Base-by-base conservation (phyloP, 2,113 vertebrate species). In the Pimephales promelas region DNA sequence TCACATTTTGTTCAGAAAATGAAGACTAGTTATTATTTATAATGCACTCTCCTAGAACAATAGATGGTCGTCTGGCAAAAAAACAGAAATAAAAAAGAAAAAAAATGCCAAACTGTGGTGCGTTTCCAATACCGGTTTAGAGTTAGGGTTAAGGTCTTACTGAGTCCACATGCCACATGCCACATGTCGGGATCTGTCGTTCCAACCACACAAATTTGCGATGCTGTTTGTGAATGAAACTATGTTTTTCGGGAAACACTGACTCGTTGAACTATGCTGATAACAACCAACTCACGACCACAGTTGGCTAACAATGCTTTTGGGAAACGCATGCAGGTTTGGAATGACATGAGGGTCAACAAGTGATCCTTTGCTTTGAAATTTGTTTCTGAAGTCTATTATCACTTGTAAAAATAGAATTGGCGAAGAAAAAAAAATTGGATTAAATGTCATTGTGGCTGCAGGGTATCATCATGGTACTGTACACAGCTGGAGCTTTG, bases 401-500 rank as follows among this genome's bases (percentile, higher is more conserved):
- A 34, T 45, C 40, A 2, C 49, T 71, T 49, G 26, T 10, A 74
- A 31, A 75, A 11, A 57, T 9, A 24, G 52, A n/a, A 40, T 9
- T 59, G 74, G 54, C 31, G 11, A n/a, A 54, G 11, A n/a, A 54
- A 22, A 57, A 68, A 0, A 9, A 8, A 66, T 20, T 66, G 1
- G 3, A 66, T 66, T 20, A 36, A 73, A 73, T 49, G 26, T 74
- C 26, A 72, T 56, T 6, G 2, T n/a, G 2, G 0, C 47, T 54
- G 16, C n/a, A 86, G 34, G 24, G 28, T 45, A 45, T 52, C 57
- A 57, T 68, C 68, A 77, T 24, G n/a, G 43, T 26, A 28, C 71
- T 16, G 43, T 26, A 28, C 71, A 24, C 56, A 72, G 28, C 73
- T 70, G 47, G 31, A 40, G 57, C 82, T 81, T 81, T 68, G 13